A percentile compares a stretch with the other conserved stretches of the same genome.
These are phyloP conservation scores for Plagodis dolabraria DNA, from an alignment of 2,888 invertebrate species.

Conservation along the genomic window DNA sequence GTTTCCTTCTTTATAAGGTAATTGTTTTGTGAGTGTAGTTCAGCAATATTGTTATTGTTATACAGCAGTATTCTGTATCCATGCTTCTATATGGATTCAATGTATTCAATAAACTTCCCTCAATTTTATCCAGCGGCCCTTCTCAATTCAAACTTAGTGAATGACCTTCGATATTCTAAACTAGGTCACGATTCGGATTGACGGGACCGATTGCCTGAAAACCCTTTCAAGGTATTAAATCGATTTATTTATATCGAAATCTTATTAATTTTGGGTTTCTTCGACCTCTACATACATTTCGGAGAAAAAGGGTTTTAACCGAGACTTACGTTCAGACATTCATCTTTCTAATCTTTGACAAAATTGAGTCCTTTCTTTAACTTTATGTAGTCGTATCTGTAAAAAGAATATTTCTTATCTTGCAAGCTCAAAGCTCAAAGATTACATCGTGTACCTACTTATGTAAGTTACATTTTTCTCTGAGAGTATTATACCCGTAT, in stretches of 20 bases:
- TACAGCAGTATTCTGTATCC: too few relatives aligned
- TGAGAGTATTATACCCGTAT: too few relatives aligned
- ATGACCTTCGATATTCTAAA: conserved; percentile 8
- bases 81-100: too few relatives aligned
- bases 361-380: conserved; percentile 3
- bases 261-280: conserved; percentile 13
- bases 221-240: conserved; percentile 12
- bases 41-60: too few relatives aligned
- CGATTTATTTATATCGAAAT: conserved; percentile 13
- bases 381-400: too few relatives aligned
- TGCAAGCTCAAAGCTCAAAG: too few relatives aligned
- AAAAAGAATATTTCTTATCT: background rate
- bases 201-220: conserved; percentile 11
- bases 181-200: conserved; percentile 14
- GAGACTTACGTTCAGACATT: conserved; percentile 6
- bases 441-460: too few relatives aligned
- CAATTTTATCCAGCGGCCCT: background rate
- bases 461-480: too few relatives aligned
- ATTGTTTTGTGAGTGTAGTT: too few relatives aligned
- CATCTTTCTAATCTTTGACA: conserved; percentile 13
- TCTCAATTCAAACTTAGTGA: background rate
- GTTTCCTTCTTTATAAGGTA: too few relatives aligned
- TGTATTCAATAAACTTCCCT: background rate
- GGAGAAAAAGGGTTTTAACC: conserved; percentile 8
- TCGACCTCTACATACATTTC: conserved; percentile 5